These are phyloP conservation scores for Acanthochromis polyacanthus DNA, from an alignment of 2,113 vertebrate genomes.

Conservation along the genomic window DNA sequence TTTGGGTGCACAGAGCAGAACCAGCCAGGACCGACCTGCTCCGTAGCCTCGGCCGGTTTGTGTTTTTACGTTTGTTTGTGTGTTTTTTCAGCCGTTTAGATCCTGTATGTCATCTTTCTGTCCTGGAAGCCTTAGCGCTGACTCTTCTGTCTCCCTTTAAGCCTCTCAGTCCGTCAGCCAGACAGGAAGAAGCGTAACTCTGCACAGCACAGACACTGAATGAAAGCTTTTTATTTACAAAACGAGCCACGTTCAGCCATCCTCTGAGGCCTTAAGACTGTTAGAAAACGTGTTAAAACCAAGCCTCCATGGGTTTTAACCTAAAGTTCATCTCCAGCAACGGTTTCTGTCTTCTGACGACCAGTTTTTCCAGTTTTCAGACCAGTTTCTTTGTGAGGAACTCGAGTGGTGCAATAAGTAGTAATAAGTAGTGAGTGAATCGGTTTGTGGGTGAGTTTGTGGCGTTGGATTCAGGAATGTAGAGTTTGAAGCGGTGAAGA, in stretches of 20 bases:
- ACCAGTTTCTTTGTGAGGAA: too few species aligned
- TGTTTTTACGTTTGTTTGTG: slow-evolving; percentile 49
- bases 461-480: too few species aligned
- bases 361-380: too few species aligned
- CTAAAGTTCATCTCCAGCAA: too few species aligned
- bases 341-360: too few species aligned
- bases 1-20: not conserved
- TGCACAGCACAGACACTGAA: slow-evolving; percentile 56
- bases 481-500: too few species aligned
- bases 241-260: slow-evolving; percentile 39
- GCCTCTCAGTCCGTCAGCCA: slow-evolving; percentile 14
- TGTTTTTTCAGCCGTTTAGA: slow-evolving; percentile 37
- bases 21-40: slow-evolving; percentile 44
- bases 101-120: not conserved
- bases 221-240: slow-evolving; percentile 18
- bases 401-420: too few species aligned
- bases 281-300: too few species aligned
- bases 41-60: slow-evolving; percentile 49
- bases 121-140: not conserved
- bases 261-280: slow-evolving; percentile 6
- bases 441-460: too few species aligned
- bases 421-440: too few species aligned
- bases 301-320: too few species aligned
- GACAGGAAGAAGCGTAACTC: slow-evolving; percentile 21
- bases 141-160: slow-evolving; percentile 47